Conservation (phyloP, 2,888 invertebrate genomes). For the Hybos culiciformis region DNA sequence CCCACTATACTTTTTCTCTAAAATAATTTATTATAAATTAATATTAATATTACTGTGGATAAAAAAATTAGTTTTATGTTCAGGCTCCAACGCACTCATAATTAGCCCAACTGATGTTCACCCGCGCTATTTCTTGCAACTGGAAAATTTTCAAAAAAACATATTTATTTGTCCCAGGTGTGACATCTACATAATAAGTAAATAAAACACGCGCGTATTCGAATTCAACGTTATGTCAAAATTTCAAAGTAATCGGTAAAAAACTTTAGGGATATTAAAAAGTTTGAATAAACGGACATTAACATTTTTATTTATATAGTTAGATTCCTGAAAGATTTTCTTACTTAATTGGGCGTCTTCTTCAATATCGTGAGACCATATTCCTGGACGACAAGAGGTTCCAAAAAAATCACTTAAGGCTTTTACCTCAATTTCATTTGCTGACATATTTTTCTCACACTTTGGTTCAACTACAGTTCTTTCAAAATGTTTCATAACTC, state of each 20-base stretch:
- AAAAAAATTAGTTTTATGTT: too few relatives aligned
- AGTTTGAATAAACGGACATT: too few relatives aligned
- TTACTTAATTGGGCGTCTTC: constrained; percentile 46
- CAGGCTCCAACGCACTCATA: too few relatives aligned
- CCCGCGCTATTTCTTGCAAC: too few relatives aligned
- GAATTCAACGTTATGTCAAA: too few relatives aligned
- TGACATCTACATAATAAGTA: background rate
- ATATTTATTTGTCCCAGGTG: background rate
- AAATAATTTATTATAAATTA: constrained; percentile 7
- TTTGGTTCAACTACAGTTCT: constrained; percentile 21
- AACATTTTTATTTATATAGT: too few relatives aligned
- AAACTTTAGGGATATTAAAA: too few relatives aligned
- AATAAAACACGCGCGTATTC: too few relatives aligned
- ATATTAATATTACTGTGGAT: background rate
- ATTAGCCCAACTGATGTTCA: too few relatives aligned
- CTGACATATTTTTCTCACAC: constrained; percentile 29
- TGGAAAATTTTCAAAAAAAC: too few relatives aligned
- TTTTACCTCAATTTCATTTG: constrained; percentile 47
- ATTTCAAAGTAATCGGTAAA: too few relatives aligned
- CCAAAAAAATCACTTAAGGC: constrained; percentile 50
- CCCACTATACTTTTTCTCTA: constrained; percentile 41
- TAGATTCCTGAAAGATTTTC: too few relatives aligned
- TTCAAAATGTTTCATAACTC: constrained; percentile 48
- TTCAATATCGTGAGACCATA: constrained; percentile 43
- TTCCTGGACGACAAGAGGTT: constrained; percentile 57